phyloP scores from a whole-genome alignment of 2,797 vertebrate species.

The Enteromius fasciolatus region DNA sequence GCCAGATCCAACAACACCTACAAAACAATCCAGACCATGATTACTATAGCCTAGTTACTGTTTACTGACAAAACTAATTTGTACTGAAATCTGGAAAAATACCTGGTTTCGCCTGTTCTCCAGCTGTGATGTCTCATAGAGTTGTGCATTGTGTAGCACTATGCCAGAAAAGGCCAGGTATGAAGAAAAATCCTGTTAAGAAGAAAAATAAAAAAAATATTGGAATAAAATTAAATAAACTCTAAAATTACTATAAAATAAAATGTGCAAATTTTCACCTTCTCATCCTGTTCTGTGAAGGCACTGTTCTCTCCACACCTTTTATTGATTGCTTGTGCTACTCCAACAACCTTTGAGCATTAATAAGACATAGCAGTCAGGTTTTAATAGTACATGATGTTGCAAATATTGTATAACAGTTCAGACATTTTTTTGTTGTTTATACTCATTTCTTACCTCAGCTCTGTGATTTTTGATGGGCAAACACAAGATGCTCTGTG shows the following conservation, averaged over 20 bases:
- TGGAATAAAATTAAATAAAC: background rate
- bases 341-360: conserved; percentile 88
- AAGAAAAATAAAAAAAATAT: background rate
- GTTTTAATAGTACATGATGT: background rate
- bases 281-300: conserved; percentile 97
- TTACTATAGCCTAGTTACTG: background rate
- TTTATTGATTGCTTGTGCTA: conserved; percentile 98
- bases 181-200: conserved; percentile 87
- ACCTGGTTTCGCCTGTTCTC: conserved; percentile 95
- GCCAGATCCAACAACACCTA: conserved; percentile 95
- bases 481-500: conserved; percentile 96
- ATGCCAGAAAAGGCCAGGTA: conserved; percentile 97
- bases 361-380: background rate
- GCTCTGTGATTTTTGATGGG: conserved; percentile 97
- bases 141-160: conserved; percentile 93
- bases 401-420: background rate
- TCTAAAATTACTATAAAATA: background rate
- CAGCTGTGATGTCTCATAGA: conserved; percentile 93
- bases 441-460: conserved; percentile 80
- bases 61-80: background rate
- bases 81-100: background rate
- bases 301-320: conserved; percentile 86
- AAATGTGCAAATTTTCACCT: conserved; percentile 71
- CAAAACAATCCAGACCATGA: conserved; percentile 7
- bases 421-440: background rate